Evolutionary conservation across 2,888 invertebrate genomes (phyloP).

Genomic region (Amblyjoppa proteus): DNA sequence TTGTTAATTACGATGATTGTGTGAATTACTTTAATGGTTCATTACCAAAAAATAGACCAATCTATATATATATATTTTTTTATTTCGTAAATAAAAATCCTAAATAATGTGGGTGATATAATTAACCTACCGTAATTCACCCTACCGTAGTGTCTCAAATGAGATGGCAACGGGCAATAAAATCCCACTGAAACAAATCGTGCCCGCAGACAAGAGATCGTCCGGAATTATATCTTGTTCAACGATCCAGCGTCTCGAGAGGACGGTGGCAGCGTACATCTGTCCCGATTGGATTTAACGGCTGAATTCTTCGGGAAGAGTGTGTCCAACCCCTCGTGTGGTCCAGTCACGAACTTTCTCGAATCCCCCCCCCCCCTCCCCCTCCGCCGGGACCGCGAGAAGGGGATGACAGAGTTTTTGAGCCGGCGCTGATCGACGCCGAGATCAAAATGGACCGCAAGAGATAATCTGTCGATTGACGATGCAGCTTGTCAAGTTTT

Average conservation of each 20-base stretch:
- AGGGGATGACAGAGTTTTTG: constrained; percentile 35
- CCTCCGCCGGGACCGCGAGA: constrained; percentile 21
- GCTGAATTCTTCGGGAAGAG: constrained; percentile 55
- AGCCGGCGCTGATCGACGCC: constrained; percentile 38
- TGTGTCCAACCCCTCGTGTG: constrained; percentile 14
- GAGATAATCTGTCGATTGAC: constrained; percentile 36
- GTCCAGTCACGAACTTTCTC: constrained; percentile 45
- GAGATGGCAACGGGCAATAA: constrained; percentile 54
- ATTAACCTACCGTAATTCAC: not conserved
- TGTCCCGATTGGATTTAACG: constrained; percentile 59
- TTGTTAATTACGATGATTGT: not conserved
- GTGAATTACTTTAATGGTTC: not conserved
- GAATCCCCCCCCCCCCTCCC: not conserved
- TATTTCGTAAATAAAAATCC: not conserved
- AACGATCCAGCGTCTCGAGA: not conserved
- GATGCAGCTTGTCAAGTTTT: constrained; percentile 26
- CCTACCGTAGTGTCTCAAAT: constrained; percentile 43
- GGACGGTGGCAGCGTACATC: not conserved
- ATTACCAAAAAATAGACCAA: not conserved
- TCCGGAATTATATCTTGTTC: constrained; percentile 53
- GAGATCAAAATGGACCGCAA: constrained; percentile 48
- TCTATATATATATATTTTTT: too few species aligned
- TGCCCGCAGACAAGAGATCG: constrained; percentile 17
- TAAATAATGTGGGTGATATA: not conserved
- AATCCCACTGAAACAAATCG: constrained; percentile 49